Conservation (phyloP, 2,113 vertebrate species). For the Pelecanus crispus region DNA sequence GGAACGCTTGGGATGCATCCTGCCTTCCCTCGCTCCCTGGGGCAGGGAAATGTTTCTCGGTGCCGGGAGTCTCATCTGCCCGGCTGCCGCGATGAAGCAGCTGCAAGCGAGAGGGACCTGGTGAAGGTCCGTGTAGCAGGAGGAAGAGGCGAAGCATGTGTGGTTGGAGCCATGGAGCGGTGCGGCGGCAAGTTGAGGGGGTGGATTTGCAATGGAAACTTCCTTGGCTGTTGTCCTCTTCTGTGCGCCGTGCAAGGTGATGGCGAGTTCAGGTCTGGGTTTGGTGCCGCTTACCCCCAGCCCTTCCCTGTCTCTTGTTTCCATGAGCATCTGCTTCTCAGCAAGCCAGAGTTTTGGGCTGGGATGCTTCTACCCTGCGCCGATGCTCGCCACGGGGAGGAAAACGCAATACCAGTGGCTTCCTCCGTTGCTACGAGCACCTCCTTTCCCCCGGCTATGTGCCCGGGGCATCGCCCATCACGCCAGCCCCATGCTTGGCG, state of each 20-base stretch:
- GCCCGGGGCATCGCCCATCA: background rate
- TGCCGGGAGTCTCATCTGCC: background rate
- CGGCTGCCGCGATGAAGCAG: background rate
- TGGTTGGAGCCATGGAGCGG: accelerated
- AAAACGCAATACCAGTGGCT: background rate
- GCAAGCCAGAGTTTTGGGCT: background rate
- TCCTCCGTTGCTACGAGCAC: background rate
- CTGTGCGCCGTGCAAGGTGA: accelerated
- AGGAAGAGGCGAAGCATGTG: background rate
- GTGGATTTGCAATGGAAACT: background rate
- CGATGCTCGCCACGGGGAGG: background rate
- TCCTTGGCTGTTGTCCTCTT: background rate
- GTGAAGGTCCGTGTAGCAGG: background rate
- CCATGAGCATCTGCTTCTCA: background rate
- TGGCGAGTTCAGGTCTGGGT: background rate
- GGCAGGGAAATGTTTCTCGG: background rate
- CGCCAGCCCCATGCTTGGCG: accelerated
- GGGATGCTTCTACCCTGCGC: background rate
- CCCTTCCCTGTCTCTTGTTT: background rate
- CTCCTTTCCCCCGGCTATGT: background rate
- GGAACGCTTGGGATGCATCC: background rate
- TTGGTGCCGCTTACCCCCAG: accelerated
- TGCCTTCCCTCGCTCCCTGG: background rate
- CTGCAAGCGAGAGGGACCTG: accelerated
- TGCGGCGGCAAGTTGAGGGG: background rate